A percentile compares a stretch with the other conserved stretches of the same genome.
These are phyloP conservation scores for Falco berigora DNA, from an alignment of 2,797 vertebrate species.

Conservation along the genomic window DNA sequence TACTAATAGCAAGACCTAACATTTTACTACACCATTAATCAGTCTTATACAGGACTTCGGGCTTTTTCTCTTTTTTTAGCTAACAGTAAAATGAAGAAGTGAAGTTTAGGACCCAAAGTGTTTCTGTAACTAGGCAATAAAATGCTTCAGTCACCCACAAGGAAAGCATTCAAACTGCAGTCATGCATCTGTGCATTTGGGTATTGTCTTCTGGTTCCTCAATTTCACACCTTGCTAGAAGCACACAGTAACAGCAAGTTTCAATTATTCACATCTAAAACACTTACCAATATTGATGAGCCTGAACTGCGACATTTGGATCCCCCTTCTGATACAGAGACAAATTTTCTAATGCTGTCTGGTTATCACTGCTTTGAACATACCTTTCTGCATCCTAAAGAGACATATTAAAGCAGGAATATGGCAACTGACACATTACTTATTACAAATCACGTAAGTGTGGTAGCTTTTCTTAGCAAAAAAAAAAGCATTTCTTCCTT, in stretches of 20 bases:
- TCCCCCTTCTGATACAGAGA: background rate
- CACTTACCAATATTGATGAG: constrained; percentile 1
- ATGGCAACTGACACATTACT: background rate
- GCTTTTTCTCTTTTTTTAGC: background rate
- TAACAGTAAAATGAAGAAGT: background rate
- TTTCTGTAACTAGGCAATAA: background rate
- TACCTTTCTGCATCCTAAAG: constrained; percentile 37
- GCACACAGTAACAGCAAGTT: background rate
- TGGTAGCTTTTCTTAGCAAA: background rate
- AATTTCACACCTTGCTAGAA: background rate
- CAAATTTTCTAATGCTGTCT: constrained; percentile 65
- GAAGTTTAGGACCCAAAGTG: background rate
- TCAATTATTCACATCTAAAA: background rate
- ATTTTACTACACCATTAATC: background rate
- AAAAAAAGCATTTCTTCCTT: background rate
- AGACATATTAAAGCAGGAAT: background rate
- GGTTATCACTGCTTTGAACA: background rate
- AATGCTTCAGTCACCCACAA: background rate
- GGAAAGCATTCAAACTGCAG: background rate
- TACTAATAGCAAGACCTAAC: background rate
- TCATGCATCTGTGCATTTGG: background rate
- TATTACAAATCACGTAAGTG: background rate
- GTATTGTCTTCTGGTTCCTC: background rate
- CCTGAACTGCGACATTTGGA: background rate
- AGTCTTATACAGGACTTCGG: background rate